Evolutionary conservation across 2,797 vertebrate species (phyloP).

Genomic region (Sus cebifrons): DNA sequence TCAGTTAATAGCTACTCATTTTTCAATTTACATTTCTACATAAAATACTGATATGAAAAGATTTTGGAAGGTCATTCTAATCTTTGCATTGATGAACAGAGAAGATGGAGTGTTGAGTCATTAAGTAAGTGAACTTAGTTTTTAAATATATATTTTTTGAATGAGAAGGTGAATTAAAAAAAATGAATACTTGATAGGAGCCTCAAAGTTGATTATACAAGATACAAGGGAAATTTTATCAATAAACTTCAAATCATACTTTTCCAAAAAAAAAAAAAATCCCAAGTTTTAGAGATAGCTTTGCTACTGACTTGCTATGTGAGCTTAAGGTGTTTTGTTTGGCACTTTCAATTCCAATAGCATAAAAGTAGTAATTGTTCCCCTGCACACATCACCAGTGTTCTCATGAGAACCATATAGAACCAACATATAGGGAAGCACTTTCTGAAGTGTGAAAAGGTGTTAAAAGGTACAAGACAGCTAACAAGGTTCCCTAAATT

Average conservation of each 20-base stretch:
- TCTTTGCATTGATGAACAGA: background rate
- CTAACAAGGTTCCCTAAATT: background rate
- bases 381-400: background rate
- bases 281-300: background rate
- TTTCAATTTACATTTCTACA: background rate
- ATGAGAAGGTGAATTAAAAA: background rate
- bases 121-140: background rate
- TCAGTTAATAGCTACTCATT: background rate
- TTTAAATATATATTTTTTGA: slow-evolving; percentile 14
- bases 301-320: slow-evolving; percentile 4
- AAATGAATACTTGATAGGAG: background rate
- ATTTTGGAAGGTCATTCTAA: background rate
- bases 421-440: background rate
- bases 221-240: background rate
- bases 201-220: background rate
- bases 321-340: slow-evolving; percentile 2
- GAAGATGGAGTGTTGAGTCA: background rate
- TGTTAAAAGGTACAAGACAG: background rate
- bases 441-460: slow-evolving; percentile 22
- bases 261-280: slow-evolving; percentile 14
- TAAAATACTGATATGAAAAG: background rate
- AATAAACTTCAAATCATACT: background rate
- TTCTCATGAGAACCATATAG: slow-evolving; percentile 18
- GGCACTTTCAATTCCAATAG: background rate
- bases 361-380: slow-evolving; percentile 5